Percentiles rank a stretch among this genome's conserved stretches.
Evolutionary conservation across 2,113 vertebrate genomes (phyloP).

Genomic region (Anas platyrhynchos): DNA sequence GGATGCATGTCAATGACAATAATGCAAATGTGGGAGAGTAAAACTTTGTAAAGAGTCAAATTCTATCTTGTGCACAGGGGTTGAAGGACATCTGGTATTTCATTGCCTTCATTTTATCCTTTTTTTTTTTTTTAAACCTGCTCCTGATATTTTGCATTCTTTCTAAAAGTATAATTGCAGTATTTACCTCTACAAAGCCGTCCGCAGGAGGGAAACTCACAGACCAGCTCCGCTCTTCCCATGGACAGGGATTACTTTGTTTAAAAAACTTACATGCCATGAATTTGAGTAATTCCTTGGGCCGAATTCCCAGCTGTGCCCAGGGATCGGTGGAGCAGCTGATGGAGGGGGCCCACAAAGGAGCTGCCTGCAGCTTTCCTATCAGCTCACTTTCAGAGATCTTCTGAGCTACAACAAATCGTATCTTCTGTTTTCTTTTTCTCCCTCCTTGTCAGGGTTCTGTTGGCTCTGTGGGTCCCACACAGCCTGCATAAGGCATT

Average conservation of each 20-base stretch:
- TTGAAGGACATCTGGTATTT: background rate
- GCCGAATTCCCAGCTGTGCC: conserved; percentile 30
- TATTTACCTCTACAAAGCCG: background rate
- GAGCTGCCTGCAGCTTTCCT: background rate
- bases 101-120: background rate
- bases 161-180: background rate
- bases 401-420: background rate
- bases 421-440: background rate
- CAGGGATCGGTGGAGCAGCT: background rate
- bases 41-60: background rate
- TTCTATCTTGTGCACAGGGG: background rate
- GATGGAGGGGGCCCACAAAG: background rate
- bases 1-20: background rate
- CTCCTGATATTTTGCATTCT: background rate
- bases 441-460: background rate
- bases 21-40: background rate
- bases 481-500: background rate
- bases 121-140: background rate
- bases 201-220: background rate
- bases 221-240: background rate
- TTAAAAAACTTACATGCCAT: background rate
- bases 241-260: background rate
- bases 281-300: background rate
- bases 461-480: background rate
- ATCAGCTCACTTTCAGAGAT: background rate